Percentiles rank a stretch among this genome's conserved stretches.
phyloP scores from a whole-genome alignment of 2,797 vertebrate genomes.

The Lepidocolaptes lacrymiger region DNA sequence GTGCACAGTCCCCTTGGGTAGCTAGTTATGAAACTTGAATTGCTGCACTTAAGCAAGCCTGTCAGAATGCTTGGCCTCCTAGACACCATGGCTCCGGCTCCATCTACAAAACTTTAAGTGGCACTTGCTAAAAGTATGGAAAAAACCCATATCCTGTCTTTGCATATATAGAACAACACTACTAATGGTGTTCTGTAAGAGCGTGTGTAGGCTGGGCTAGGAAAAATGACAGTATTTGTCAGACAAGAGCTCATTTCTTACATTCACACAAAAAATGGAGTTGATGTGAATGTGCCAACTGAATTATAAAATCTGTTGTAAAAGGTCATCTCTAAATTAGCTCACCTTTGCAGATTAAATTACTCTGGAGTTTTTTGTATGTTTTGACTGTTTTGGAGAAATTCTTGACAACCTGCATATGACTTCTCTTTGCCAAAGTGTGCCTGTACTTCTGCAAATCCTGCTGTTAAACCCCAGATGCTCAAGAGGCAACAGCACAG shows the following conservation, averaged over 20 bases:
- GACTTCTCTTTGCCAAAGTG: neutral
- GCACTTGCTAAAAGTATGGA: constrained; percentile 86
- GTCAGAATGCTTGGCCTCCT: constrained; percentile 76
- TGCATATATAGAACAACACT: constrained; percentile 68
- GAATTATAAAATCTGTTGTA: neutral
- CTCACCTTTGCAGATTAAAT: neutral
- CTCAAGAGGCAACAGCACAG: neutral
- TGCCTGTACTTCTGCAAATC: neutral
- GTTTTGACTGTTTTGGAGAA: neutral
- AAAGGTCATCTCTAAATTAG: neutral
- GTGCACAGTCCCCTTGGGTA: constrained; percentile 68
- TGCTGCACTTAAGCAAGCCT: constrained; percentile 81
- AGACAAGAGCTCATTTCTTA: neutral
- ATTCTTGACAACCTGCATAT: accelerated
- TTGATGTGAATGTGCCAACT: accelerated
- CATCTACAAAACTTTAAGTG: constrained; percentile 87
- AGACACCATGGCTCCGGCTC: constrained; percentile 87
- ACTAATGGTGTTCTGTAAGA: constrained; percentile 46
- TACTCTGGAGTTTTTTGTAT: neutral
- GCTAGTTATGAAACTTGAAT: constrained; percentile 76
- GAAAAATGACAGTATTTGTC: neutral
- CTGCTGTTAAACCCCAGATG: neutral
- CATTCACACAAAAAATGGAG: neutral
- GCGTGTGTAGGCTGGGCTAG: neutral
- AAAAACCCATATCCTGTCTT: constrained; percentile 88